phyloP scores from a whole-genome alignment of 1,140 invertebrate species.

The Pissodes strobi region DNA sequence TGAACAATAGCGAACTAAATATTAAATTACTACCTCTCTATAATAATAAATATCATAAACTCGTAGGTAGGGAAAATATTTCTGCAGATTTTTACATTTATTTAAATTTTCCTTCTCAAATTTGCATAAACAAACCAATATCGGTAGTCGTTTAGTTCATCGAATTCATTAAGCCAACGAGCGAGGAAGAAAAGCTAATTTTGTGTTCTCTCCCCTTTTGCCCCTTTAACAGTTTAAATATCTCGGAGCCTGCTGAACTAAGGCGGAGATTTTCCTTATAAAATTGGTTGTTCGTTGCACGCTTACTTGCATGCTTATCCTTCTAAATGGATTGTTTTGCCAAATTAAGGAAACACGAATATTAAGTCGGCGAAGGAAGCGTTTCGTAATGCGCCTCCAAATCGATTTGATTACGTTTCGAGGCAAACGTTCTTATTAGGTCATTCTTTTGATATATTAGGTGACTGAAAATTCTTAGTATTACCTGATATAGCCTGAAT shows the following conservation, averaged over 20 bases:
- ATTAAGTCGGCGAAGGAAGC: constrained; percentile 10
- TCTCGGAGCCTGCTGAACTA: constrained; percentile 15
- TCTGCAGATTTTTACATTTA: too few species aligned
- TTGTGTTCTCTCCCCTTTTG: not conserved
- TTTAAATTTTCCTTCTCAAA: too few species aligned
- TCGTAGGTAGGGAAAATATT: too few species aligned
- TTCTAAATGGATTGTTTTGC: constrained; percentile 28
- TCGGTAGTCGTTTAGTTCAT: too few species aligned
- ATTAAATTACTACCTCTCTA: too few species aligned
- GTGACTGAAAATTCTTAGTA: too few species aligned
- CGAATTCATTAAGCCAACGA: not conserved
- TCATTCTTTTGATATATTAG: too few species aligned
- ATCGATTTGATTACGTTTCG: constrained; percentile 23
- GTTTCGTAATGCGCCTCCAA: constrained; percentile 2
- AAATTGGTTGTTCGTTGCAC: constrained; percentile 20
- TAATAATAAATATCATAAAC: too few species aligned
- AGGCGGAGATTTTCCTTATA: constrained; percentile 20
- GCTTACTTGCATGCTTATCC: constrained; percentile 31
- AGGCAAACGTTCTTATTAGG: too few species aligned
- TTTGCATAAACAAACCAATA: too few species aligned
- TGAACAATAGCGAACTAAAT: too few species aligned
- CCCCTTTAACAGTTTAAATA: constrained; percentile 8
- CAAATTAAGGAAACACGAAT: constrained; percentile 26
- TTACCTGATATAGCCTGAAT: too few species aligned
- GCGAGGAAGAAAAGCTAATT: not conserved